Base-by-base conservation (phyloP, 2,888 invertebrate species). In the Cryptocephalus primarius region DNA sequence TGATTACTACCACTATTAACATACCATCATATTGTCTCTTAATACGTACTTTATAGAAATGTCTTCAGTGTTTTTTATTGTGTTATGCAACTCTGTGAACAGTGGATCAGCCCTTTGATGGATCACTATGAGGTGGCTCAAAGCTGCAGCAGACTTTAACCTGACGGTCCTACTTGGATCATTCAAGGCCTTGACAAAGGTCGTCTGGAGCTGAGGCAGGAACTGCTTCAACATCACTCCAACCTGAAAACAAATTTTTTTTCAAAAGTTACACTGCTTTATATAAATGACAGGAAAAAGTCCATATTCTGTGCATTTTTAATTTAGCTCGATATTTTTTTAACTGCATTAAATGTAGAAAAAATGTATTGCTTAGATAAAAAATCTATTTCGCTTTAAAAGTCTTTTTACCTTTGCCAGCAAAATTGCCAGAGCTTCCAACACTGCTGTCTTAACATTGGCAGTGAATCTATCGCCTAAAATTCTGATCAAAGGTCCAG, bases 131-230 rank as follows among this genome's bases (percentile, higher is more conserved):
- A 96, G 76, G 67, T 89, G 83, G 53, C 91, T 83, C 22, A 97
- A 75, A 44, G 95, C 96, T 43, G 77, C 75, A 1, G 89, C 94
- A 8, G 95, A 91, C 73, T 88, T 88, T 56, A 96, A 77, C 50
- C 96, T 78, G 12, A 96, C 95, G 53, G 80, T 76, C 47, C 94
- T 77, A 69, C 87, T 87, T 31, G 86, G 80, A 70, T 99, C 99
- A 66, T 88, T 85, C 46, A 97, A 75, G 4, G 96, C 89, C 73
- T 96, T 96, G 44, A 96, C 78, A 74, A 99, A 97, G 12, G 97
- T 97, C 1, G 96, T 96, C 75, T 97, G 97, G 36, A 99, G 79
- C 72, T 99, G 99, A 1, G 99, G 97, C 61, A 97, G 77, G 75
- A 99, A 99, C 68, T 97, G 96, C 70, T 95, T 95, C 68, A 99